Conservation (phyloP, 2,797 vertebrate species). For the Paratrypauchen microcephalus region DNA sequence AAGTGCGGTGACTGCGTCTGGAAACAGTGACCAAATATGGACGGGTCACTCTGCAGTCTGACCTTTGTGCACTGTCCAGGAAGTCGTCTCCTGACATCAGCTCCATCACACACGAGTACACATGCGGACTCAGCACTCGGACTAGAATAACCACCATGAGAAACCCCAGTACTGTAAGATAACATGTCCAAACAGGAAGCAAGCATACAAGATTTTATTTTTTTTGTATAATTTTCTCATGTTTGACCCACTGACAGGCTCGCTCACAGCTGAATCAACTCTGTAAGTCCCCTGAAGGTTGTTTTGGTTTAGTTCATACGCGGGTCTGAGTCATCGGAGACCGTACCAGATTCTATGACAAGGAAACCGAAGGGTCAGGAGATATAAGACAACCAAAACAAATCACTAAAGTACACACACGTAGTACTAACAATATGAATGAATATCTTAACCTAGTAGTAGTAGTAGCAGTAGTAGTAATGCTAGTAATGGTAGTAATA, state of each 20-base stretch:
- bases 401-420: no score
- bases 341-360: background rate
- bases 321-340: conserved; percentile 9
- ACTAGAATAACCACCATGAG: conserved; percentile 1
- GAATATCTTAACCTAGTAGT: no score
- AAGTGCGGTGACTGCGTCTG: background rate
- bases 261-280: conserved; percentile 44
- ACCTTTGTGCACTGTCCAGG: conserved; percentile 28
- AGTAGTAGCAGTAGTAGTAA: no score
- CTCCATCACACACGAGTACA: background rate
- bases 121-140: conserved; percentile 15
- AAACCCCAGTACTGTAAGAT: background rate
- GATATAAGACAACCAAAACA: no score
- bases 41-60: conserved; percentile 39
- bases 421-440: no score
- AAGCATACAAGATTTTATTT: background rate
- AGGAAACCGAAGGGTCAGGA: no score
- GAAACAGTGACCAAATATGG: conserved; percentile 1
- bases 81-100: conserved; percentile 47
- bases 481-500: no score
- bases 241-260: conserved; percentile 12
- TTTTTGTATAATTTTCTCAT: background rate
- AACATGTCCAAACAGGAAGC: conserved; percentile 18
- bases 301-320: conserved; percentile 20
- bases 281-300: conserved; percentile 8